Conservation (phyloP, 2,888 invertebrate genomes). For the Cecidostiba fungosa region DNA sequence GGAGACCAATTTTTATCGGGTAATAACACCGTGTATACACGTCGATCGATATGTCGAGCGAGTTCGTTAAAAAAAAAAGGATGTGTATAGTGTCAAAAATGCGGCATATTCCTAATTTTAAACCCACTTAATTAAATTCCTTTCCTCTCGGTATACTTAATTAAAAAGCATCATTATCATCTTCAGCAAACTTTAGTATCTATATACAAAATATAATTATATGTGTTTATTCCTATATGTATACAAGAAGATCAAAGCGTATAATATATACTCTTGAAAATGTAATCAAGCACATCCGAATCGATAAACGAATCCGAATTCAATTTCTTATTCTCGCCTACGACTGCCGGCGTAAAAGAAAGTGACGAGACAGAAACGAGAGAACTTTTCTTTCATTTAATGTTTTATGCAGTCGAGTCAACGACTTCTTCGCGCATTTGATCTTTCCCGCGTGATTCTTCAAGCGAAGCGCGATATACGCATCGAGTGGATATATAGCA, state of each 20-base stretch:
- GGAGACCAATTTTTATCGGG: too few relatives aligned
- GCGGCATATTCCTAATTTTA: conserved; percentile 15
- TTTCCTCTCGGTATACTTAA: background rate
- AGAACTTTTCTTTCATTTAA: conserved; percentile 48
- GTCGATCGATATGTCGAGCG: background rate
- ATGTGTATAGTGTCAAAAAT: background rate
- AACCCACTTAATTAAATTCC: conserved; percentile 38
- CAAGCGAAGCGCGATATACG: background rate
- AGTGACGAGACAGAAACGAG: background rate
- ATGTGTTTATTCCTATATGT: too few relatives aligned
- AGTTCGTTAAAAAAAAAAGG: background rate
- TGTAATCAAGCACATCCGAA: conserved; percentile 40
- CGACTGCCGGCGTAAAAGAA: background rate
- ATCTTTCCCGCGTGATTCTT: conserved; percentile 23
- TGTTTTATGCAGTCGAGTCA: conserved; percentile 56
- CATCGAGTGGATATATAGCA: background rate
- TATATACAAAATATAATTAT: too few relatives aligned
- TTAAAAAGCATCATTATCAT: conserved; percentile 21
- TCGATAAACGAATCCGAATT: conserved; percentile 43
- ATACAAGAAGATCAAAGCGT: too few relatives aligned
- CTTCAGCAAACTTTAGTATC: background rate
- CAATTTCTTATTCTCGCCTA: conserved; percentile 44
- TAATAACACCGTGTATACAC: too few relatives aligned
- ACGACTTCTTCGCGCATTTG: conserved; percentile 41
- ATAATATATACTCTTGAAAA: conserved; percentile 25